A percentile compares a stretch with the other conserved stretches of the same genome.
Conservation (phyloP, 2,113 vertebrate species). For the Nycticorax nycticorax region DNA sequence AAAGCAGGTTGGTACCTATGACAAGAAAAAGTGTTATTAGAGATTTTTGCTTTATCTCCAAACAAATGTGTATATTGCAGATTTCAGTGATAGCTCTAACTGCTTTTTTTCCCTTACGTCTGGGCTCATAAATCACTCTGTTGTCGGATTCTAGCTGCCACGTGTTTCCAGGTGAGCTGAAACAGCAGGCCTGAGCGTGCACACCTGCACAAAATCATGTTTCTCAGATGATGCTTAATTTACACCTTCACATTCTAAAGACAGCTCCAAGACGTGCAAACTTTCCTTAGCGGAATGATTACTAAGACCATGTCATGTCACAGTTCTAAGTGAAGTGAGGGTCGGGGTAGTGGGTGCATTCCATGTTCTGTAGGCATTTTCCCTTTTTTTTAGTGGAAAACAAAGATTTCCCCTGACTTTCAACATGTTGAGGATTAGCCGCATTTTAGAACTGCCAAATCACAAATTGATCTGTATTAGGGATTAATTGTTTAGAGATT, state of each 20-base stretch:
- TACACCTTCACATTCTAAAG: not conserved
- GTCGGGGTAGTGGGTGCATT: accelerated
- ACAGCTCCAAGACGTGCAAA: not conserved
- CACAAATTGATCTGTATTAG: not conserved
- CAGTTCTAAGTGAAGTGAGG: not conserved
- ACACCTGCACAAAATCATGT: not conserved
- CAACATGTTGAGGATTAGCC: not conserved
- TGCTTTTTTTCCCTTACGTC: not conserved
- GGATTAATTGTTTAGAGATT: not conserved
- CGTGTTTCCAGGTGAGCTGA: not conserved
- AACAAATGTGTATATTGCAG: not conserved
- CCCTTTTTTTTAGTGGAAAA: not conserved
- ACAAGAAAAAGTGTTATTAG: not conserved
- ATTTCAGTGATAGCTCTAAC: not conserved
- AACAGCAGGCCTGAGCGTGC: not conserved
- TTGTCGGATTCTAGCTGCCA: not conserved
- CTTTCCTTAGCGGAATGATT: not conserved
- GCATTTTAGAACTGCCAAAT: not conserved
- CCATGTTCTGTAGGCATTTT: not conserved
- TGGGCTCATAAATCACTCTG: not conserved
- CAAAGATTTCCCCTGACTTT: not conserved
- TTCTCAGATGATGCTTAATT: not conserved
- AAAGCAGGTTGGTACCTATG: not conserved
- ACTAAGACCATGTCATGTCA: not conserved
- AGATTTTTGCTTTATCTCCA: not conserved